Evolutionary conservation across 2,888 invertebrate genomes (phyloP), one percentile per base, ranked within the genome.

Genomic region (Hyppa rectilinea): DNA sequence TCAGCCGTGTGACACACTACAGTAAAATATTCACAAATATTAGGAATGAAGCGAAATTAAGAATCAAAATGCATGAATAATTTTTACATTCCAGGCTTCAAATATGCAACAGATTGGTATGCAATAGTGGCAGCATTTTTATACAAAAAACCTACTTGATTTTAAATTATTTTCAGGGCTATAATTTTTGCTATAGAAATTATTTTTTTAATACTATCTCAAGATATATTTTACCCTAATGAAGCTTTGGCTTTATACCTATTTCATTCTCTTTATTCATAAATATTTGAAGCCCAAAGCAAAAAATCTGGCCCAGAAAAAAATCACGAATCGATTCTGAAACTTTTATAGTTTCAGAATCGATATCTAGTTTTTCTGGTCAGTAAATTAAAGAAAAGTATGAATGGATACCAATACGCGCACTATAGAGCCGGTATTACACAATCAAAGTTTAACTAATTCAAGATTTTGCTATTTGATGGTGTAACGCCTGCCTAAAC

Each of bases 401-500:
- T 86, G 67, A 77, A 72, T 68, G 71, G 68, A 58, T 61, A 50
- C 31, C 59, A 75, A 56, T 60, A 72, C 64, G 78, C 63, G 71
- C 64, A 69, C 73, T 76, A 72, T 75, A 61, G n/a, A 66, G 80
- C 80, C 9, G 66, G 76, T 72, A 59, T 83, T 82, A 83, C 85
- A 81, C 78, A 78, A 83, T 82, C 82, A 81, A 80, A 81, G 52
- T 49, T 81, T 64, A 68, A 59, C 34, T 43, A 55, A 67, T 71
- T 55, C 59, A 58, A 66, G 60, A 17, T 58, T 60, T 66, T 60
- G 71, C 52, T 61, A 58, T 73, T 78, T 79, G 82, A 85, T 84
- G 77, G 84, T 85, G 82, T 80, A 83, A 85, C 79, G 61, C 64
- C 62, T 45, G 79, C 75, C 77, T 80, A 81, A 85, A 87, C 88